phyloP scores from a whole-genome alignment of 1,140 invertebrate genomes.

The Protaetia brevitarsis region DNA sequence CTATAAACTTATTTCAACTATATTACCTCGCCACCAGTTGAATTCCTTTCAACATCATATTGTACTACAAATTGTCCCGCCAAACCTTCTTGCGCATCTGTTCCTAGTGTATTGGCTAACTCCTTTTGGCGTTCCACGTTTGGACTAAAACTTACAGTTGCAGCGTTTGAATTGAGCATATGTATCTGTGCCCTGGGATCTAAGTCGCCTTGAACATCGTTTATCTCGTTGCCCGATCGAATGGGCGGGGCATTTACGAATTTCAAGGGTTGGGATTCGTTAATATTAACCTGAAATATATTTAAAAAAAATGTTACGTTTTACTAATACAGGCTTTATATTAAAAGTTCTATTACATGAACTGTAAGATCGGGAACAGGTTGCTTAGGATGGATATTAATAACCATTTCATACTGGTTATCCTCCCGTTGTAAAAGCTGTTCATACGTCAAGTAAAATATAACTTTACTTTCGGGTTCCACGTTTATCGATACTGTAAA shows the following conservation, averaged over 20 bases:
- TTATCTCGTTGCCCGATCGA: slow-evolving; percentile 53
- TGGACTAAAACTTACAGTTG: slow-evolving; percentile 48
- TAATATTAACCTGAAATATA: slow-evolving; percentile 52
- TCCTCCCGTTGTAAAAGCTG: slow-evolving; percentile 57
- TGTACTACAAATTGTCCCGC: slow-evolving; percentile 62
- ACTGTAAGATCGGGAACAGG: slow-evolving; percentile 57
- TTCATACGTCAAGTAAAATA: slow-evolving; percentile 65
- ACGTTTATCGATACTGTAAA: slow-evolving; percentile 63
- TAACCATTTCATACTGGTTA: slow-evolving; percentile 59
- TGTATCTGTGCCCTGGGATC: slow-evolving; percentile 39
- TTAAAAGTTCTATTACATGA: slow-evolving; percentile 27
- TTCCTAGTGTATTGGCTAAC: slow-evolving; percentile 35
- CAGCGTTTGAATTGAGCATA: slow-evolving; percentile 31
- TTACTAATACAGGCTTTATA: too few relatives aligned
- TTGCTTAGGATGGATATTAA: slow-evolving; percentile 59
- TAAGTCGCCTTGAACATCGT: slow-evolving; percentile 33
- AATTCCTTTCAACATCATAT: slow-evolving; percentile 58
- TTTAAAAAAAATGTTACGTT: slow-evolving; percentile 7
- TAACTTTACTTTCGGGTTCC: slow-evolving; percentile 55
- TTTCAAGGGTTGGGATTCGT: slow-evolving; percentile 57
- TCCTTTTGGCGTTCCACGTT: slow-evolving; percentile 52
- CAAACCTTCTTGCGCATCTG: slow-evolving; percentile 50
- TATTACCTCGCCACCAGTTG: slow-evolving; percentile 53
- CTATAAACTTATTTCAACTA: background rate
- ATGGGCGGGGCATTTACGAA: slow-evolving; percentile 56